Conservation (phyloP, 2,797 vertebrate species). For the Masticophis lateralis region DNA sequence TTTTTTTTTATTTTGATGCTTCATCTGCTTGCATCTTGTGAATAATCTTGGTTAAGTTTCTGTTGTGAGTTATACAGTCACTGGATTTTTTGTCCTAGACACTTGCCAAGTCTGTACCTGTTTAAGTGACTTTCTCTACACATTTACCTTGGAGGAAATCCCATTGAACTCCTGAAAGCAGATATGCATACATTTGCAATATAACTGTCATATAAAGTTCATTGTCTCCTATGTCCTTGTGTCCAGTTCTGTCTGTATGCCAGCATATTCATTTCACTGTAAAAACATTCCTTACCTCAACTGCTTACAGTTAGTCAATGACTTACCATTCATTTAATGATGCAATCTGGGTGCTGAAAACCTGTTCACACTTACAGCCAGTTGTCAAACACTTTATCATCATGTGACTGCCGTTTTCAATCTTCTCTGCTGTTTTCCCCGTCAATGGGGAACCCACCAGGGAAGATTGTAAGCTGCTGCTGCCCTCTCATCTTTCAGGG, state of each 20-base stretch:
- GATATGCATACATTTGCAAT: not conserved
- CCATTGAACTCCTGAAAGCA: not conserved
- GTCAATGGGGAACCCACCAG: not conserved
- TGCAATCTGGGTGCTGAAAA: not conserved
- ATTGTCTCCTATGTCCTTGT: not conserved
- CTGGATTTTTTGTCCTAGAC: not conserved
- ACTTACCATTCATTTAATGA: not conserved
- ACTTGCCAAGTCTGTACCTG: not conserved
- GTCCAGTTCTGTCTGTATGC: not conserved
- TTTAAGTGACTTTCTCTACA: not conserved
- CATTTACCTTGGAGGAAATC: not conserved
- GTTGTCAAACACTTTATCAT: not conserved
- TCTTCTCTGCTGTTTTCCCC: not conserved
- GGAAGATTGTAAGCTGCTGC: not conserved
- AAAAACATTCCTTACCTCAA: not conserved
- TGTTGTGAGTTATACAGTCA: not conserved
- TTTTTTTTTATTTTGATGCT: not conserved
- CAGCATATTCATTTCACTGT: not conserved
- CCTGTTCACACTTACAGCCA: not conserved
- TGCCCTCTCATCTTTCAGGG: not conserved
- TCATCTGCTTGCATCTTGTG: not conserved
- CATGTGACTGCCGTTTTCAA: not conserved
- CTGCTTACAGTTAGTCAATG: not conserved
- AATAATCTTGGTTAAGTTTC: not conserved
- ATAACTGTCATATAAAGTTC: not conserved